A percentile compares a stretch with the other conserved stretches of the same genome.
Conservation (phyloP, 2,113 vertebrate species). For the Esox niger region DNA sequence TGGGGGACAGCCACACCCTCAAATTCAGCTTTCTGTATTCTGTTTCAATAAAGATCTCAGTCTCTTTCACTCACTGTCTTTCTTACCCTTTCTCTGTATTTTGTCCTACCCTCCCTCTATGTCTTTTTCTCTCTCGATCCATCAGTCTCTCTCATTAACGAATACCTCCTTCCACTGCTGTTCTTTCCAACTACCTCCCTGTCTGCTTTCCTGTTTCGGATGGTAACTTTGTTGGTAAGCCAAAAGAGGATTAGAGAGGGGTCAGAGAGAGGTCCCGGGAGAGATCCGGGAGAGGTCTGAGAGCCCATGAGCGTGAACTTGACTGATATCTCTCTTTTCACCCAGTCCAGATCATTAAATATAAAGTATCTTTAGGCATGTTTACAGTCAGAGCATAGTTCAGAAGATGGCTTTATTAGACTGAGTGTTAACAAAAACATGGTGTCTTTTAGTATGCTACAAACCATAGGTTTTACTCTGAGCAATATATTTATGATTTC, state of each 20-base stretch:
- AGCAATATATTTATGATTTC: constrained; percentile 5
- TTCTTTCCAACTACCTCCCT: background rate
- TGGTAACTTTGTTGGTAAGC: constrained; percentile 1
- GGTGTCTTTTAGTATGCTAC: background rate
- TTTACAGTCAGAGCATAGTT: background rate
- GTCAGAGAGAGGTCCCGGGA: background rate
- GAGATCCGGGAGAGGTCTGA: background rate
- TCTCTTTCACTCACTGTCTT: background rate
- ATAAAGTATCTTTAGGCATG: background rate
- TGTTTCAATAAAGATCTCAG: background rate
- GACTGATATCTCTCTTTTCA: constrained; percentile 1
- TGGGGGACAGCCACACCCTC: background rate
- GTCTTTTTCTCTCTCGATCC: background rate
- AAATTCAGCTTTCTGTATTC: background rate
- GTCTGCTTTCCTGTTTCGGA: background rate
- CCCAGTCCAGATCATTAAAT: background rate
- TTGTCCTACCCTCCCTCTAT: too few relatives aligned
- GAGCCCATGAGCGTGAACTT: background rate
- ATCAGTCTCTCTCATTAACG: background rate
- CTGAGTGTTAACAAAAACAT: background rate
- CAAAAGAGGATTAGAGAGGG: constrained; percentile 2
- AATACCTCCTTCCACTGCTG: background rate
- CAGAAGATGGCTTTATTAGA: background rate
- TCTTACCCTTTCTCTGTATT: background rate
- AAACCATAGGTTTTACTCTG: background rate